These are phyloP conservation scores for Vultur gryphus DNA, from an alignment of 2,797 vertebrate genomes.

Conservation along the genomic window DNA sequence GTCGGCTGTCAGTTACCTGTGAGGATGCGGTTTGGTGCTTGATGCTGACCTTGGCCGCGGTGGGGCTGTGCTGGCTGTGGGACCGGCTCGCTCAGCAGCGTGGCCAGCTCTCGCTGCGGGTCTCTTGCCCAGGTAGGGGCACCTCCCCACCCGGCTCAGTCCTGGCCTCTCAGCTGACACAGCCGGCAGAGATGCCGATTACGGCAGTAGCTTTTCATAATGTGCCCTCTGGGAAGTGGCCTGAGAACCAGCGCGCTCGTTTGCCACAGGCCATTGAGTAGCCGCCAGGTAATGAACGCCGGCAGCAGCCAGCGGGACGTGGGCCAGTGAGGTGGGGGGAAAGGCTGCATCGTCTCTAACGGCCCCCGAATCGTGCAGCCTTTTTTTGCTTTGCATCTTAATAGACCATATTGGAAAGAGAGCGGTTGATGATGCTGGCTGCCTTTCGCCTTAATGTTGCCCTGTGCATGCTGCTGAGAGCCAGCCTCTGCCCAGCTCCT, in stretches of 20 bases:
- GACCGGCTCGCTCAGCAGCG: fast-evolving
- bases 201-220: not conserved
- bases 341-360: not conserved
- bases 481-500: not conserved
- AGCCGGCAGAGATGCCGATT: not conserved
- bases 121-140: not conserved
- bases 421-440: not conserved
- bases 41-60: not conserved
- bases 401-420: not conserved
- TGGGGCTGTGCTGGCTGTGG: not conserved
- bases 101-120: not conserved
- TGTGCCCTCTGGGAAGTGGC: not conserved
- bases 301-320: too few species aligned
- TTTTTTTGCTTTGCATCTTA: fast-evolving
- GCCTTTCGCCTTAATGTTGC: not conserved
- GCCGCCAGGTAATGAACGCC: fast-evolving
- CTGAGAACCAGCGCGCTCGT: fast-evolving
- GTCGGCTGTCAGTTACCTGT: too few species aligned
- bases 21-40: not conserved
- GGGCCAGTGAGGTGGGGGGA: not conserved
- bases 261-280: not conserved
- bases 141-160: too few species aligned
- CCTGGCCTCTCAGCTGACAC: not conserved
- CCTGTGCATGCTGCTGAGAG: not conserved
- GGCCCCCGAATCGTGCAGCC: fast-evolving